Evolutionary conservation across 2,888 invertebrate species (phyloP).

Genomic region (Meta bourneti): DNA sequence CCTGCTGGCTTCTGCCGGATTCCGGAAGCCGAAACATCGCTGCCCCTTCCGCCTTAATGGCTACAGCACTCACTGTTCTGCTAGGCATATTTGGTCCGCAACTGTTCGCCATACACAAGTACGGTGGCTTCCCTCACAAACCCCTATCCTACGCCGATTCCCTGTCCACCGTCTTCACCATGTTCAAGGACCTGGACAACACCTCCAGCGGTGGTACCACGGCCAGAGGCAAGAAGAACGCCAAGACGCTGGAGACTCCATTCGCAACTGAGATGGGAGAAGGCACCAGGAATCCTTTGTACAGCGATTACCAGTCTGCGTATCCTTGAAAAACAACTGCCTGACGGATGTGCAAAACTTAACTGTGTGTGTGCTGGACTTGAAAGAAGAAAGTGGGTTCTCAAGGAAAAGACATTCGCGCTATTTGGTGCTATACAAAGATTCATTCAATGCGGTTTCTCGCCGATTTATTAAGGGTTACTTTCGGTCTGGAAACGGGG

Average conservation of each 20-base stretch:
- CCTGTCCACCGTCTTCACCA: conserved; percentile 77
- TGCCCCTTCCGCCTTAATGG: conserved; percentile 64
- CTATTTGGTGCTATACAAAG: too few relatives aligned
- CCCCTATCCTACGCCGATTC: conserved; percentile 77
- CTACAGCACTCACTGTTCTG: conserved; percentile 60
- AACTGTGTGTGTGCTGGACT: too few relatives aligned
- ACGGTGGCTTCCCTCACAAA: conserved; percentile 73
- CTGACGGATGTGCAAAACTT: not conserved
- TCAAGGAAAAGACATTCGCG: too few relatives aligned
- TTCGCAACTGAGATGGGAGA: conserved; percentile 57
- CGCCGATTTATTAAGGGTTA: too few relatives aligned
- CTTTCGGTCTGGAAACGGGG: too few relatives aligned
- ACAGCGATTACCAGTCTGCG: conserved; percentile 72
- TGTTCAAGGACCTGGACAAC: conserved; percentile 75
- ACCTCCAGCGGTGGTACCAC: conserved; percentile 68
- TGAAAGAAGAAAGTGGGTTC: too few relatives aligned
- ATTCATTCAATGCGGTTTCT: too few relatives aligned
- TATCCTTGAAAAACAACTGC: conserved; percentile 52
- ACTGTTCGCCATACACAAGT: conserved; percentile 75
- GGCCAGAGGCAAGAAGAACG: conserved; percentile 65
- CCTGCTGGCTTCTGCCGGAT: conserved; percentile 65
- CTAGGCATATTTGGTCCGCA: conserved; percentile 75
- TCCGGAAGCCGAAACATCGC: conserved; percentile 68
- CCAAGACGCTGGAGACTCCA: conserved; percentile 71
- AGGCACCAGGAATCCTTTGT: conserved; percentile 69